Base-by-base conservation (phyloP, 2,113 vertebrate genomes). In the Prionailurus bengalensis region DNA sequence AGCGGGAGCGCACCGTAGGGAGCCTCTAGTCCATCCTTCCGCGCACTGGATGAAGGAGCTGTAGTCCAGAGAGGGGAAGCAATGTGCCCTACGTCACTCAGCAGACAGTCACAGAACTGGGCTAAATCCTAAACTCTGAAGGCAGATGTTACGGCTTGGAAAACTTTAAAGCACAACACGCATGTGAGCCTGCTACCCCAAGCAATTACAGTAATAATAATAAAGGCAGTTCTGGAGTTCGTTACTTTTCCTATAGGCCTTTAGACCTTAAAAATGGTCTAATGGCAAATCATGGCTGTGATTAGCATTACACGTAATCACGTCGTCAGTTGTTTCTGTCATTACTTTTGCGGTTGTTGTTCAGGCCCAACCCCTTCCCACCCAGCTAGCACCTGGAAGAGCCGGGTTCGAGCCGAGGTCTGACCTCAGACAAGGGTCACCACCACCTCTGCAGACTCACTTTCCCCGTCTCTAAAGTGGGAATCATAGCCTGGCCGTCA, bases 61-160 rank as follows among this genome's bases (percentile, higher is more conserved):
- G 36, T 29, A 78, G 36, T 19, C 76, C 93, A 86, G 93, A 95
- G 81, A 86, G 7, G 55, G 45, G 21, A 68, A 79, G 74, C 42
- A 15, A 73, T 23, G 66, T 55, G 42, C 27, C 51, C 21, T 42
- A 42, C 19, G 7, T 68, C 71, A 95, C 89, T 94, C n/a, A 86
- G 65, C 91, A 45, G 83, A 65, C 1, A 65, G 33, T 33, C 12
- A 15, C 48, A 51, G 33, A 36, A 16, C 79, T 53, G 27, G 45
- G 12, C 81, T 78, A 51, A 55, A 53, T 61, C 19, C 9, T 61
- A 79, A 33, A 71, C 12, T 23, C 96, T 39, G 27, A 42, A 42
- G 3, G 8, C 29, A 79, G 71, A 45, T 65, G 6, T 10, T 55
- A 70, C 2, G 19, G 16, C 4, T 71, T 39, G n/a, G 66, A 88